Percentiles rank a stretch among this genome's conserved stretches.
Evolutionary conservation across 2,888 invertebrate genomes (phyloP).

Genomic region (Acleris holmiana): DNA sequence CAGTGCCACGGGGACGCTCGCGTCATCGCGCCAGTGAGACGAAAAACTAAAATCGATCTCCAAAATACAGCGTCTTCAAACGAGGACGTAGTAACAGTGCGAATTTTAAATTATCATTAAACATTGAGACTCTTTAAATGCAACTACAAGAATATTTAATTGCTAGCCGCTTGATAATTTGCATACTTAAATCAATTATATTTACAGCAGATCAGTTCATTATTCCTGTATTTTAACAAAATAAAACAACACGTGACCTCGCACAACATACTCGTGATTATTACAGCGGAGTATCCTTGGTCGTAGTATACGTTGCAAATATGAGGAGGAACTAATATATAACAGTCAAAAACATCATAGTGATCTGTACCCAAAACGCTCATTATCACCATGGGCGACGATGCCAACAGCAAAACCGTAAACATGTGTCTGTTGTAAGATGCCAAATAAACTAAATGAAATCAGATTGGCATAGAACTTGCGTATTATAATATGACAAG

Average conservation of each 20-base stretch:
- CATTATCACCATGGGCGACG: slow-evolving; percentile 46
- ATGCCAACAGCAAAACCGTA: slow-evolving; percentile 64
- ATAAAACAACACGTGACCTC: neutral
- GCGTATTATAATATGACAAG: neutral
- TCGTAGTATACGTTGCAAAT: neutral
- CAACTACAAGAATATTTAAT: too few relatives aligned
- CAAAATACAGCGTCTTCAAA: slow-evolving; percentile 26
- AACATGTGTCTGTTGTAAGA: slow-evolving; percentile 58
- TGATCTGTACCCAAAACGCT: slow-evolving; percentile 45
- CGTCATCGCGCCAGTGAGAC: slow-evolving; percentile 42
- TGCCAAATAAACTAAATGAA: slow-evolving; percentile 57
- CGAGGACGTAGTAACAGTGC: slow-evolving; percentile 53
- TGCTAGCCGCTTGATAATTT: too few relatives aligned
- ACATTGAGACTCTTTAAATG: slow-evolving; percentile 4
- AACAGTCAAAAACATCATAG: slow-evolving; percentile 47
- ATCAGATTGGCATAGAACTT: slow-evolving; percentile 24
- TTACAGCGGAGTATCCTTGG: neutral
- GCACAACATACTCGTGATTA: neutral
- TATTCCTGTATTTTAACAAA: too few relatives aligned
- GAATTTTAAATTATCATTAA: slow-evolving; percentile 7
- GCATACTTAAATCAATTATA: too few relatives aligned
- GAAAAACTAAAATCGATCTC: neutral
- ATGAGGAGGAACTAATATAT: neutral
- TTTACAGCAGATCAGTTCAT: too few relatives aligned
- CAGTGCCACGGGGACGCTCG: slow-evolving; percentile 58